phyloP scores from a whole-genome alignment of 2,113 vertebrate genomes.

The Speoplatyrhinus poulsoni region DNA sequence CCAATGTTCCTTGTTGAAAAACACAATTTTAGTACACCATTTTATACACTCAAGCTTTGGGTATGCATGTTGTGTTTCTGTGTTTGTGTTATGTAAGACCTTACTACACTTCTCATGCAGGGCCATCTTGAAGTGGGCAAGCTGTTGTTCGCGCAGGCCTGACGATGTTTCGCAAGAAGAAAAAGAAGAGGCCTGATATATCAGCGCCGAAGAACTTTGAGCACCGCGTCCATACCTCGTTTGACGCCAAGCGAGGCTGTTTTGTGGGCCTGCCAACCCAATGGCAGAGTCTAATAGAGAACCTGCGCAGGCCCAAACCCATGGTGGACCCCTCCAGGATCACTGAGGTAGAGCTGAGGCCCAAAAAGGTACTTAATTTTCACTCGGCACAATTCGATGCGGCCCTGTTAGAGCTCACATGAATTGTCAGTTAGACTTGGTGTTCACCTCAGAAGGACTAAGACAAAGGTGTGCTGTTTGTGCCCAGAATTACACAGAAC shows the following conservation, averaged over 20 bases:
- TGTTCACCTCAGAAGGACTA: not conserved
- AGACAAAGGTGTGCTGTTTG: not conserved
- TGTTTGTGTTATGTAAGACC: constrained; percentile 16
- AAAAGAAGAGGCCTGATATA: constrained; percentile 98
- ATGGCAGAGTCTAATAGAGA: constrained; percentile 97
- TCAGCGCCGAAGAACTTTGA: constrained; percentile 96
- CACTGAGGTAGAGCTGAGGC: constrained; percentile 91
- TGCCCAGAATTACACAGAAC: constrained; percentile 7
- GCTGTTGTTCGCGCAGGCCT: constrained; percentile 50
- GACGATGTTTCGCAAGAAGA: constrained; percentile 97
- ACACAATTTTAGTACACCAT: not conserved
- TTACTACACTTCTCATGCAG: constrained; percentile 33
- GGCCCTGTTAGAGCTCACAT: not conserved
- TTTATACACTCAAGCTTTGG: constrained; percentile 36
- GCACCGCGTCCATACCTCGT: constrained; percentile 96
- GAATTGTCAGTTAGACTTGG: not conserved
- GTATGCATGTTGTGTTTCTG: not conserved
- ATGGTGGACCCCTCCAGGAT: constrained; percentile 96
- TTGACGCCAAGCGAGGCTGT: constrained; percentile 90
- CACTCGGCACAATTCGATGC: not conserved
- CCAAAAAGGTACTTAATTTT: constrained; percentile 86
- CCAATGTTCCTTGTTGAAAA: not conserved
- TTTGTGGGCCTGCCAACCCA: constrained; percentile 94
- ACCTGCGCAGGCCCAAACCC: constrained; percentile 89
- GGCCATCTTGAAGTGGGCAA: constrained; percentile 43